Conservation (phyloP, 2,797 vertebrate genomes). For the Tarsius wallacei region DNA sequence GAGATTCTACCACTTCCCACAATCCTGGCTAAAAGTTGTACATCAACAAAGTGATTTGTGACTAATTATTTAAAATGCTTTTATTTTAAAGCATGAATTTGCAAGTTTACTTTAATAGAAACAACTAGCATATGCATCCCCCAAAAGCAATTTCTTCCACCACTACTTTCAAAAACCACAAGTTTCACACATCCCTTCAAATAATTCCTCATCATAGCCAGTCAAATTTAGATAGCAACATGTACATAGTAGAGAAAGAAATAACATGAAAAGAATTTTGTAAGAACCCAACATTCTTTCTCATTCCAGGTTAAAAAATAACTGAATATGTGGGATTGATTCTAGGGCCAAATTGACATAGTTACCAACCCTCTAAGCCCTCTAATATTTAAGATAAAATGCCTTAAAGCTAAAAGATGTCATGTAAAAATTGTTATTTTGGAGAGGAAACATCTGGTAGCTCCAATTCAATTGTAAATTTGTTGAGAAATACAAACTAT, state of each 20-base stretch:
- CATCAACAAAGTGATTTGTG: neutral
- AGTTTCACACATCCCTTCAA: neutral
- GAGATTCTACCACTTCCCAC: neutral
- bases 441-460: neutral
- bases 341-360: neutral
- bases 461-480: neutral
- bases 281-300: neutral
- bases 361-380: neutral
- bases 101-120: neutral
- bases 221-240: neutral
- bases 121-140: neutral
- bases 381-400: neutral
- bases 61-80: slow-evolving; percentile 14
- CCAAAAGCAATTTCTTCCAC: neutral
- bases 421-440: neutral
- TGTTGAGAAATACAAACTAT: neutral
- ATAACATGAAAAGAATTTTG: neutral
- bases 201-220: neutral
- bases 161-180: neutral
- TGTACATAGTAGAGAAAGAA: neutral
- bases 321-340: neutral
- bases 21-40: neutral
- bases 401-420: neutral
- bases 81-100: slow-evolving; percentile 64
- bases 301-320: neutral